Evolutionary conservation across 2,113 vertebrate genomes (phyloP).

Genomic region (Hemibagrus wyckioides): DNA sequence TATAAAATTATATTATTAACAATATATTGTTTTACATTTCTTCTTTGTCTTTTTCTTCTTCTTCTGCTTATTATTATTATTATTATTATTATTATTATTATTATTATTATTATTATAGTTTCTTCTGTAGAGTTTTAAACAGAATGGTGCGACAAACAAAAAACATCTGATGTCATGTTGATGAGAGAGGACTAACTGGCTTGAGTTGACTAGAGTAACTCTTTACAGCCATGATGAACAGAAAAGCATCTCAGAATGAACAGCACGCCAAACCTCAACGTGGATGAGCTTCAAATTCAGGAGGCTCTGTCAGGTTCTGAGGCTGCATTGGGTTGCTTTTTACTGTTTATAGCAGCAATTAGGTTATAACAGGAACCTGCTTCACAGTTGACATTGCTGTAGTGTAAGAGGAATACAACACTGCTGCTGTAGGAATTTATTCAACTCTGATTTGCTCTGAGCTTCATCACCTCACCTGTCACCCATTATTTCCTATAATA

Average conservation of each 20-base stretch:
- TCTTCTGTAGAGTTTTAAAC: no score
- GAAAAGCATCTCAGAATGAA: not conserved
- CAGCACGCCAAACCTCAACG: not conserved
- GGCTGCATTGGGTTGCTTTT: not conserved
- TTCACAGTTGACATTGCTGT: not conserved
- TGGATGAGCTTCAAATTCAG: not conserved
- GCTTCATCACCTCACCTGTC: not conserved
- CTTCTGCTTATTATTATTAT: no score
- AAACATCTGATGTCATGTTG: not conserved
- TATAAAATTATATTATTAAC: no score
- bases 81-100: no score
- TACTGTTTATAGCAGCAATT: not conserved
- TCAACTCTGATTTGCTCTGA: not conserved
- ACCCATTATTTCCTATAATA: not conserved
- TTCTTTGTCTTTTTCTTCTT: no score
- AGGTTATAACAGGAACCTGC: not conserved
- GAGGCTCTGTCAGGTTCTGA: not conserved
- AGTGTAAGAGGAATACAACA: not conserved
- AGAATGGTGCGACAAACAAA: not conserved
- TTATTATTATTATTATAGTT: no score
- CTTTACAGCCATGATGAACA: not conserved
- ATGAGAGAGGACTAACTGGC: not conserved
- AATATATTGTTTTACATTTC: no score
- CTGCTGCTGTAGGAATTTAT: not conserved
- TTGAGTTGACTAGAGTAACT: not conserved